phyloP scores from a whole-genome alignment of 2,113 vertebrate species.

The Crotophaga sulcirostris region DNA sequence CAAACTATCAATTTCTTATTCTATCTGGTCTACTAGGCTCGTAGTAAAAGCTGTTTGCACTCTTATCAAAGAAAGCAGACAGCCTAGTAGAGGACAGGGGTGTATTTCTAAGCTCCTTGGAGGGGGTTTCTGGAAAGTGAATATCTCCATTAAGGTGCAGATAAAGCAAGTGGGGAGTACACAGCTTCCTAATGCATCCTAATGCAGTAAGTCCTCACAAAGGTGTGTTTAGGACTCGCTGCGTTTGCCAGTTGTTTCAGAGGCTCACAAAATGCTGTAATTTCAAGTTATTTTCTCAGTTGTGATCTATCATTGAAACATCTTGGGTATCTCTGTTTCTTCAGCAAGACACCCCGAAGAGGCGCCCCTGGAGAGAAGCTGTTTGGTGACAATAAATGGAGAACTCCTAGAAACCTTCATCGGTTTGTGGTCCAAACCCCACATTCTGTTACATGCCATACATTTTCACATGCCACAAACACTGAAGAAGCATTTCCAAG shows the following conservation, averaged over 20 bases:
- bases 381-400: not conserved
- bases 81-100: not conserved
- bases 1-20: not conserved
- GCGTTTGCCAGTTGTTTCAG: not conserved
- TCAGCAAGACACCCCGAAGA: not conserved
- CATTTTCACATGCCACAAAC: not conserved
- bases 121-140: not conserved
- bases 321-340: not conserved
- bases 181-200: not conserved
- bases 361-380: fast-evolving
- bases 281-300: not conserved
- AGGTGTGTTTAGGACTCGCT: not conserved
- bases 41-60: not conserved
- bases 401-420: not conserved
- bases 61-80: not conserved
- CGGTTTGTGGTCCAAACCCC: not conserved
- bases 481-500: not conserved
- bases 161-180: not conserved
- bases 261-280: not conserved
- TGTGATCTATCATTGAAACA: not conserved
- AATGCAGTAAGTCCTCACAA: not conserved
- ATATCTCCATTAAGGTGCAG: not conserved
- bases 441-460: not conserved
- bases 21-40: not conserved
- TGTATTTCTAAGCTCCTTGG: not conserved